A percentile compares a stretch with the other conserved stretches of the same genome.
These are phyloP conservation scores for Cepaea hortensis DNA, from an alignment of 2,888 invertebrate species.

Conservation along the genomic window DNA sequence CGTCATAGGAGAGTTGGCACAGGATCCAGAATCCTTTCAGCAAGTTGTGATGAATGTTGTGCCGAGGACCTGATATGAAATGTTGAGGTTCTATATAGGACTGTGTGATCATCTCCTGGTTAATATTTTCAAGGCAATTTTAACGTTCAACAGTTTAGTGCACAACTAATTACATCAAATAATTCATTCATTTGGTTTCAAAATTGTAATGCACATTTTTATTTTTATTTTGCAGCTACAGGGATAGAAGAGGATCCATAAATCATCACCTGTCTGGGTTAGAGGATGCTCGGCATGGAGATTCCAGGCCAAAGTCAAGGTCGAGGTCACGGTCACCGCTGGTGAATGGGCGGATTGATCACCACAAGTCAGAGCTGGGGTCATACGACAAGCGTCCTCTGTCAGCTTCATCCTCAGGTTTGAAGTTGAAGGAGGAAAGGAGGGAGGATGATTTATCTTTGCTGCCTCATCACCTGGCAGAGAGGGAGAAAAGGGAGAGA, in stretches of 20 bases:
- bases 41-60: too few species aligned
- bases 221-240: slow-evolving; percentile 7
- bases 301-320: slow-evolving; percentile 56
- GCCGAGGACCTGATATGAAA: too few species aligned
- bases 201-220: too few species aligned
- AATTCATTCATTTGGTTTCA: too few species aligned
- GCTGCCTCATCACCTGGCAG: slow-evolving; percentile 42
- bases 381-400: slow-evolving; percentile 56
- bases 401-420: slow-evolving; percentile 31
- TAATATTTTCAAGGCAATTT: too few species aligned
- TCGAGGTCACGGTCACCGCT: slow-evolving; percentile 68
- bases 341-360: slow-evolving; percentile 65
- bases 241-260: slow-evolving; percentile 36
- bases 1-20: too few species aligned
- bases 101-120: too few species aligned
- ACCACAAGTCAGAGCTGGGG: slow-evolving; percentile 57
- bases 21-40: too few species aligned
- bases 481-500: slow-evolving; percentile 49
- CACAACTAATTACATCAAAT: too few species aligned
- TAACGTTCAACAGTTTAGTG: too few species aligned
- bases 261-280: slow-evolving; percentile 15
- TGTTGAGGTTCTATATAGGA: too few species aligned
- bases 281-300: slow-evolving; percentile 23
- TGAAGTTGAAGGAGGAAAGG: slow-evolving; percentile 69
- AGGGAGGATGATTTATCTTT: slow-evolving; percentile 56